Evolutionary conservation across 1,140 invertebrate genomes (phyloP).

Genomic region (Dermatophagoides farinae): DNA sequence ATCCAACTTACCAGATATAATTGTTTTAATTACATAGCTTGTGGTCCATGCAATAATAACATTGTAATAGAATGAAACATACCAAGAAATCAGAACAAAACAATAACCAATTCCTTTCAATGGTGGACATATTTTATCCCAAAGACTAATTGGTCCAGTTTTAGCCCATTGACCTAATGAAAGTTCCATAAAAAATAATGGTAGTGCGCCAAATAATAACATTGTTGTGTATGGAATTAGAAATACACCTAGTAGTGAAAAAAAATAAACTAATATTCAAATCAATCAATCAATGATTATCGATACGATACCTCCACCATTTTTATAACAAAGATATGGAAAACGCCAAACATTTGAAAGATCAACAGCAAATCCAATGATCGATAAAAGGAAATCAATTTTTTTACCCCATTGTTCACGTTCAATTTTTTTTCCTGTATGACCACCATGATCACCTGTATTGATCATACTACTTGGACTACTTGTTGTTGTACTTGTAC

Average conservation of each 20-base stretch:
- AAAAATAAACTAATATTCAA: neutral
- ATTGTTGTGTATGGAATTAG: conserved; percentile 36
- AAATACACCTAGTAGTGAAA: conserved; percentile 32
- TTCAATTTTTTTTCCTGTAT: neutral
- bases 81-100: conserved; percentile 35
- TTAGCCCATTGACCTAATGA: conserved; percentile 30
- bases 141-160: conserved; percentile 28
- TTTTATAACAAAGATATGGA: conserved; percentile 57
- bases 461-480: neutral
- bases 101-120: conserved; percentile 36
- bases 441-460: neutral
- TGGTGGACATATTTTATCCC: conserved; percentile 28
- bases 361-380: conserved; percentile 68
- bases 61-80: conserved; percentile 34
- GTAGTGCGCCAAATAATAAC: conserved; percentile 33
- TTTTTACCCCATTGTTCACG: conserved; percentile 41
- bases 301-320: conserved; percentile 53
- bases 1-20: conserved; percentile 22
- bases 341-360: conserved; percentile 61
- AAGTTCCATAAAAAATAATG: conserved; percentile 39
- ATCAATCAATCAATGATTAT: neutral
- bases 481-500: neutral
- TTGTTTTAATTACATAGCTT: conserved; percentile 30
- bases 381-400: conserved; percentile 64
- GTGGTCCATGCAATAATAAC: conserved; percentile 34